Evolutionary conservation across 1,140 invertebrate species (phyloP).

Genomic region (Leptestheria dahalacensis): DNA sequence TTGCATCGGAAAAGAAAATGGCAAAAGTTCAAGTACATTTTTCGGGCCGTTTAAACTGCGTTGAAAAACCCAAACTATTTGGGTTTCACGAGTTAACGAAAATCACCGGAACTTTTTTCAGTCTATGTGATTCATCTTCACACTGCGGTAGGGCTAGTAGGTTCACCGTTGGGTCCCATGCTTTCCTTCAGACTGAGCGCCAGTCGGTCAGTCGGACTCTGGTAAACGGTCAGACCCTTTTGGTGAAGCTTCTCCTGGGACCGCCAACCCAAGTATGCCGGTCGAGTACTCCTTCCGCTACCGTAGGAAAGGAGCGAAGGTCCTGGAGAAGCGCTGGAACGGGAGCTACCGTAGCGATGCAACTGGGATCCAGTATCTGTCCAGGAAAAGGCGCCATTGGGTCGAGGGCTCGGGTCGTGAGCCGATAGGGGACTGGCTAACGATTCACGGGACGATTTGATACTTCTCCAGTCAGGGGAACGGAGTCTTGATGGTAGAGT

Average conservation of each 20-base stretch:
- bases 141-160: too few species aligned
- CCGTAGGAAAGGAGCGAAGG: conserved; percentile 31
- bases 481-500: conserved; percentile 18
- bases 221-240: conserved; percentile 22
- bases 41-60: too few species aligned
- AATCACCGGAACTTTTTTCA: too few species aligned
- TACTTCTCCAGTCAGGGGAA: conserved; percentile 4
- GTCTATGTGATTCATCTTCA: too few species aligned
- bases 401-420: background rate
- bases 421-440: background rate
- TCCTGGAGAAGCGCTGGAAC: background rate
- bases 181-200: conserved; percentile 42
- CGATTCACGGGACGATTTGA: conserved; percentile 8
- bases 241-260: conserved; percentile 55
- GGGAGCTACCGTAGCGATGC: conserved; percentile 21
- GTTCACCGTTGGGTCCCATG: too few species aligned
- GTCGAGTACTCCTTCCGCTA: conserved; percentile 49
- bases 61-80: too few species aligned
- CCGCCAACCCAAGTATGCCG: conserved; percentile 76
- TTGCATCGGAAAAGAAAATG: too few species aligned
- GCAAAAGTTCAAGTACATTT: too few species aligned
- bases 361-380: conserved; percentile 10
- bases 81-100: too few species aligned
- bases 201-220: conserved; percentile 67
- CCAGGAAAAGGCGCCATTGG: conserved; percentile 16